Percentiles rank a stretch among this genome's conserved stretches.
These are phyloP conservation scores for Petrosia ficiformis DNA, from an alignment of 37 sponge, comb jelly and placozoan species.

Conservation along the genomic window DNA sequence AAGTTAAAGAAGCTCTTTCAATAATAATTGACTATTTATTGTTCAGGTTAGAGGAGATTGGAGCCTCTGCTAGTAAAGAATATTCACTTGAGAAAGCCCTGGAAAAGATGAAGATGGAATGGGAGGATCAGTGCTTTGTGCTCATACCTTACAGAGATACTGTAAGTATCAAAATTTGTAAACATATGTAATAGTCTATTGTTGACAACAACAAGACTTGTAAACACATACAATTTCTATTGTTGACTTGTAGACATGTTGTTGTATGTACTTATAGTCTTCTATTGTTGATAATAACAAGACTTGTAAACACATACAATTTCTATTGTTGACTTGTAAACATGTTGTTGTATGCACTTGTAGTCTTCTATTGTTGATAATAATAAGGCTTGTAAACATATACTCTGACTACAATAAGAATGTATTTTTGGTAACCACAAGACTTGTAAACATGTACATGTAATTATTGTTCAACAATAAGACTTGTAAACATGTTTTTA, in stretches of 20 bases:
- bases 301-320: no score
- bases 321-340: no score
- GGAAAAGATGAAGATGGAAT: conserved; percentile 95
- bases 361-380: no score
- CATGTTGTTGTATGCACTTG: no score
- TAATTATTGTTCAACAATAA: no score
- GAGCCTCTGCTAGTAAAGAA: conserved; percentile 94
- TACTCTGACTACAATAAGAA: no score
- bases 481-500: no score
- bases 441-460: conserved; percentile 1
- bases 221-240: background rate
- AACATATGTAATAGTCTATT: background rate
- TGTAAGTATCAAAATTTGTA: conserved; percentile 17
- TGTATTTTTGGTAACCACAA: no score
- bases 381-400: no score
- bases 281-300: background rate
- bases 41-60: conserved; percentile 93
- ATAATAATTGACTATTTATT: background rate
- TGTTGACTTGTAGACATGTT: background rate
- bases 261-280: background rate
- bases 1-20: conserved; percentile 17
- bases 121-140: conserved; percentile 80
- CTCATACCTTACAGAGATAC: conserved; percentile 93
- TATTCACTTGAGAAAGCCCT: conserved; percentile 93
- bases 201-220: background rate